Evolutionary conservation across 2,797 vertebrate genomes (phyloP).

Genomic region (Cheirogaleus major): DNA sequence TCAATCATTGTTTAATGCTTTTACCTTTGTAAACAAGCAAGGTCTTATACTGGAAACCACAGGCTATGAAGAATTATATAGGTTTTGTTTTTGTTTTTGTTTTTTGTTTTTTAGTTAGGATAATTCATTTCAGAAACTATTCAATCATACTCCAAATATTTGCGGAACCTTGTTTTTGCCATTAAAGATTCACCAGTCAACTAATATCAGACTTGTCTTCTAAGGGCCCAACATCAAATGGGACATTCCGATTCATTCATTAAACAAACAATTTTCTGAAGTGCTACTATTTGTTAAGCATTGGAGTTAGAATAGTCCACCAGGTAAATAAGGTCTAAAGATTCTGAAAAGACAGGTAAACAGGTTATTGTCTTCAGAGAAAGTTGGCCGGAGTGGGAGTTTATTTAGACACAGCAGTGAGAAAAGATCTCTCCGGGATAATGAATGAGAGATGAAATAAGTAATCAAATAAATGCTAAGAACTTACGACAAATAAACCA

Average conservation of each 20-base stretch:
- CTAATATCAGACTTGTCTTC: neutral
- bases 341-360: neutral
- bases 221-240: neutral
- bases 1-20: neutral
- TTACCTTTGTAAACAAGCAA: neutral
- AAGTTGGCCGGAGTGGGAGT: fast-evolving
- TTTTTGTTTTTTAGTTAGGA: neutral
- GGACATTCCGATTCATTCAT: neutral
- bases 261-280: neutral
- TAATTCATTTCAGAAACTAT: neutral
- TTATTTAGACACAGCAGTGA: neutral
- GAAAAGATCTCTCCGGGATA: neutral
- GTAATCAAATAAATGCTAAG: neutral
- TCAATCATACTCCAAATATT: neutral
- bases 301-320: neutral
- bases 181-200: neutral
- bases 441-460: neutral
- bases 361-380: neutral
- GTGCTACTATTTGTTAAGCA: neutral
- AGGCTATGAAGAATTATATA: neutral
- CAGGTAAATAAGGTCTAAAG: neutral
- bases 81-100: neutral
- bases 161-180: neutral
- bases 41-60: neutral
- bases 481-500: neutral